Evolutionary conservation across 2,113 vertebrate species (phyloP).

Genomic region (Pholis gunnellus): DNA sequence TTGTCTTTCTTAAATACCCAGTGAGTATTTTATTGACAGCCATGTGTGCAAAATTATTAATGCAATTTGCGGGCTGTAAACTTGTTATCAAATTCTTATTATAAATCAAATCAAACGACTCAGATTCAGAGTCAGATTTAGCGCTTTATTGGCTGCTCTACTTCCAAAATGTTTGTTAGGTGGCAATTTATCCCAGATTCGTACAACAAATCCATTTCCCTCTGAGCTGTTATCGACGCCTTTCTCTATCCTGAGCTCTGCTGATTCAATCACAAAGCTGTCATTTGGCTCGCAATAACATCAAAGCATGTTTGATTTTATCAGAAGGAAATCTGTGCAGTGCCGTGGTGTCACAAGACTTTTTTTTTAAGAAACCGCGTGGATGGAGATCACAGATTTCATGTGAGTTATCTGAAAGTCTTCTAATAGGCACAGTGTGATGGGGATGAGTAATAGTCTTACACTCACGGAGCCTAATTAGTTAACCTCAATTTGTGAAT

Average conservation of each 20-base stretch:
- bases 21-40: background rate
- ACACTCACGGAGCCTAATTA: constrained; percentile 51
- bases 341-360: constrained; percentile 8
- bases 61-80: background rate
- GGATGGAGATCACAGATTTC: constrained; percentile 54
- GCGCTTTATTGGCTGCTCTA: constrained; percentile 12
- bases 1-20: background rate
- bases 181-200: constrained; percentile 40
- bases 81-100: background rate
- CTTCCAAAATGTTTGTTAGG: constrained; percentile 24
- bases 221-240: constrained; percentile 22
- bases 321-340: constrained; percentile 43
- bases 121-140: background rate
- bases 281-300: constrained; percentile 45
- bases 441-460: constrained; percentile 45
- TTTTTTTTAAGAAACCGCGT: constrained; percentile 23
- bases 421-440: constrained; percentile 42
- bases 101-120: background rate
- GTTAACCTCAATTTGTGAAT: constrained; percentile 61
- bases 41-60: background rate
- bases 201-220: constrained; percentile 45
- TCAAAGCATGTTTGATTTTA: constrained; percentile 60
- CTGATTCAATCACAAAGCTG: constrained; percentile 47
- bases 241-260: constrained; percentile 37
- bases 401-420: constrained; percentile 31